Percentiles rank a stretch among this genome's conserved stretches.
phyloP scores from a whole-genome alignment of 2,797 vertebrate genomes.

The Echeneis naucrates region DNA sequence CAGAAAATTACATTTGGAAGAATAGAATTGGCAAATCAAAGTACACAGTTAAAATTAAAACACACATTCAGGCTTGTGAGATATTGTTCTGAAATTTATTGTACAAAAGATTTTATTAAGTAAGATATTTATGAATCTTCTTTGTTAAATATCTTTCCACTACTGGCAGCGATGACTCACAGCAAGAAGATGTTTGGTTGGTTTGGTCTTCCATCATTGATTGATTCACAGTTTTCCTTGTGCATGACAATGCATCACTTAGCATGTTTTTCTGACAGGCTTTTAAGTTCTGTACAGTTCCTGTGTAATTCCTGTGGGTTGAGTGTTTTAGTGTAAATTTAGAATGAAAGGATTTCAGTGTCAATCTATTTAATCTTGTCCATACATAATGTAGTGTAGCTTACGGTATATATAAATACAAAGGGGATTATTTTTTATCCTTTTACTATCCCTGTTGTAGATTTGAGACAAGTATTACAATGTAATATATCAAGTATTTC shows the following conservation, averaged over 20 bases:
- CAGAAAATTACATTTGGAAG: constrained; percentile 28
- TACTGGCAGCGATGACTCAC: not conserved
- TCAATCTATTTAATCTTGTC: constrained; percentile 61
- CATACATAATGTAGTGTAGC: constrained; percentile 46
- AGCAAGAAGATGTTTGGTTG: constrained; percentile 7
- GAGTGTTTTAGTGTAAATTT: constrained; percentile 43
- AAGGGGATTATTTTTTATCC: constrained; percentile 61
- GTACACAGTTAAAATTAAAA: constrained; percentile 18
- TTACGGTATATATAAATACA: constrained; percentile 56
- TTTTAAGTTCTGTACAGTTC: constrained; percentile 28
- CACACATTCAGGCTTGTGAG: constrained; percentile 25
- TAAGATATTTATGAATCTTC: constrained; percentile 10
- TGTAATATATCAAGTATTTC: constrained; percentile 5
- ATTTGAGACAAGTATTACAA: constrained; percentile 30
- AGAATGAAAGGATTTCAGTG: constrained; percentile 47
- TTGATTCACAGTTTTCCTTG: not conserved
- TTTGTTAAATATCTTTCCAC: constrained; percentile 27
- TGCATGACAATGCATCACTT: constrained; percentile 25
- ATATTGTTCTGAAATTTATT: constrained; percentile 10
- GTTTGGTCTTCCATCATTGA: not conserved
- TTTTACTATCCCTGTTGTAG: constrained; percentile 35
- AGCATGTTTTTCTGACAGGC: constrained; percentile 23
- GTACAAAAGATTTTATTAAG: not conserved
- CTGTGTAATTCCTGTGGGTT: constrained; percentile 33
- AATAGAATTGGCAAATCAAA: not conserved